Percentiles rank a stretch among this genome's conserved stretches.
These are phyloP conservation scores for Asbolus verrucosus DNA, from an alignment of 1,140 invertebrate species.

Conservation along the genomic window DNA sequence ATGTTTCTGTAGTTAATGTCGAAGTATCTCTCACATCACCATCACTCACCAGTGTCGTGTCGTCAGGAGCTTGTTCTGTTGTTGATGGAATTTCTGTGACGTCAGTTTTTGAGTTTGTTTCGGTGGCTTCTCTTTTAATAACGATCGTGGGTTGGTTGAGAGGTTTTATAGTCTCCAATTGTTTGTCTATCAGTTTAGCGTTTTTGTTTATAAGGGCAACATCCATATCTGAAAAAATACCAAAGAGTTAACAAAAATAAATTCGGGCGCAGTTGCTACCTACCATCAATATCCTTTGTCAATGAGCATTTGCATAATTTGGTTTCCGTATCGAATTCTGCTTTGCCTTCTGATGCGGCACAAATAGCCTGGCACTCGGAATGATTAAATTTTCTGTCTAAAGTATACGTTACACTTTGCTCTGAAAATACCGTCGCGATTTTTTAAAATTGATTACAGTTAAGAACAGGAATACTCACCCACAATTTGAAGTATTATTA, in stretches of 20 bases:
- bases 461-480: too few species aligned
- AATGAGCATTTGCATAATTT: conserved; percentile 5
- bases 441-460: too few species aligned
- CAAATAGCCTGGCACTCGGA: conserved; percentile 16
- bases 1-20: too few species aligned
- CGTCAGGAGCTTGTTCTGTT: too few species aligned
- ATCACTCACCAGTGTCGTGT: too few species aligned
- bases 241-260: neutral
- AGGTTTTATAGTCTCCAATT: neutral
- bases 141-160: neutral
- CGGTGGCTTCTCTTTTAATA: too few species aligned
- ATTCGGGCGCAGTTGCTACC: neutral
- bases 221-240: neutral
- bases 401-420: neutral
- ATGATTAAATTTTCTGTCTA: conserved; percentile 5
- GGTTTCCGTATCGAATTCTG: neutral
- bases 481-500: too few species aligned
- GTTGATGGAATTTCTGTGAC: too few species aligned
- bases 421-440: conserved; percentile 10
- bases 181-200: neutral
- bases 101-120: too few species aligned
- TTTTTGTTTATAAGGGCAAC: conserved; percentile 1
- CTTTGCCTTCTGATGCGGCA: neutral
- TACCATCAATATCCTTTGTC: conserved; percentile 4
- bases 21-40: too few species aligned